Evolutionary conservation across 2,888 invertebrate genomes (phyloP), one percentile per base, ranked within the genome.

Genomic region (Neocrepidodera transversa): DNA sequence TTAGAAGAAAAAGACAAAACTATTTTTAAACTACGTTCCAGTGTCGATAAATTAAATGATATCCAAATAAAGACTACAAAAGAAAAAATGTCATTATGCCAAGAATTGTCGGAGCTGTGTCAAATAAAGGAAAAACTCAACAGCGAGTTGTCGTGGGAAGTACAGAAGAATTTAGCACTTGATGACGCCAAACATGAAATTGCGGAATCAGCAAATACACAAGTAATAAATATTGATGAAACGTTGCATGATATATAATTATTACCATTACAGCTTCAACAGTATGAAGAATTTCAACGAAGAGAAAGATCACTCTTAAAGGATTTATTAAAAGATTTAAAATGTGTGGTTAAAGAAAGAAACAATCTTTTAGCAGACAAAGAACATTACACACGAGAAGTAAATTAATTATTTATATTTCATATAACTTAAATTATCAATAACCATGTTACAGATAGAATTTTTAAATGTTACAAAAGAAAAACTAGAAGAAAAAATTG

Each of bases 1-100:
- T 71, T 78, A 1, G 63, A 69, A 17, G 73, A 75, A 59, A 72
- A 71, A 51, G 77, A 79, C 35, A 68, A 65, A 14, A 68, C 71
- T 30, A 79, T 79, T 18, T 52, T 58, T 3, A 68, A 77, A 43
- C 63, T 79, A n/a, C 69, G 73, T 62, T 63, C 52, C 5, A 76
- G 68, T 58, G 64, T 79, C 8, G 72, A 76, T 47, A 68, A 75
- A 63, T 58, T 79, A 36, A 76, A 74, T 55, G 70, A 71, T 14
- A 60, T 74, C 2, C 78, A 78, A 55, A 60, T 75, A 28, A 71
- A 75, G 56, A 73, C 69, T 49, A 67, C 72, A 1, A 76, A 76
- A 62, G 79, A 79, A 43, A 79, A 78, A 63, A 53, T 74, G 3
- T 72, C 75, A 5, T 62, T 79, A 3, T 78, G 77, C 57, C 72